Conservation (phyloP, 2,113 vertebrate species). For the Sorex fumeus region DNA sequence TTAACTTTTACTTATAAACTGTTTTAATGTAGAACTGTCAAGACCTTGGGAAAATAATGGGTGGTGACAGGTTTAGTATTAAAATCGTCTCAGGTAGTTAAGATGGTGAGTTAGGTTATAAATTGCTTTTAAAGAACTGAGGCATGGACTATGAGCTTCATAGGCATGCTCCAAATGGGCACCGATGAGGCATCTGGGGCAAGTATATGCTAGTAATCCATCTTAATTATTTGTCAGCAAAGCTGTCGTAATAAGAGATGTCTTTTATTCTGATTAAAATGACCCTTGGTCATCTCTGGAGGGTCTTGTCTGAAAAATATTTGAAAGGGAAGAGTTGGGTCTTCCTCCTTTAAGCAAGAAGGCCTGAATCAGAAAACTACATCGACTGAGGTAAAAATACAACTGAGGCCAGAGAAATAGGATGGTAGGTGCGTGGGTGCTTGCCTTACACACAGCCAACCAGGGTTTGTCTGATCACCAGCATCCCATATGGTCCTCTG, state of each 20-base stretch:
- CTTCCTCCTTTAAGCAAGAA: conserved; percentile 71
- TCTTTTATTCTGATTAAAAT: conserved; percentile 90
- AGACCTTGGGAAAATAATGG: conserved; percentile 85
- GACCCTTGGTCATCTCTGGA: conserved; percentile 84
- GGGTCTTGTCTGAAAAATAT: conserved; percentile 80
- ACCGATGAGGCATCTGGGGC: conserved; percentile 84
- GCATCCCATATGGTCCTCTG: no score
- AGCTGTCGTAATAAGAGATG: conserved; percentile 87
- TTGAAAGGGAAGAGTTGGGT: conserved; percentile 78
- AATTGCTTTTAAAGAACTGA: conserved; percentile 87
- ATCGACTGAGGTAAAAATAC: conserved; percentile 30
- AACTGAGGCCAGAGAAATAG: neutral
- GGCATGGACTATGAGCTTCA: conserved; percentile 80
- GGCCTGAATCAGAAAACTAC: conserved; percentile 54
- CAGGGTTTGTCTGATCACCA: neutral
- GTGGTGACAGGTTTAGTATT: conserved; percentile 87
- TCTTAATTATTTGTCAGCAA: conserved; percentile 91
- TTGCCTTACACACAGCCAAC: neutral
- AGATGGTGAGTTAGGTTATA: conserved; percentile 84
- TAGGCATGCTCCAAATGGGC: conserved; percentile 80
- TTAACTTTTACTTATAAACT: conserved; percentile 86
- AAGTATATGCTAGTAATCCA: conserved; percentile 84
- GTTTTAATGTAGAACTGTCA: conserved; percentile 84
- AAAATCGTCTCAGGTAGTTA: conserved; percentile 87
- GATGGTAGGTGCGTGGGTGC: no score